Evolutionary conservation across 2,113 vertebrate genomes (phyloP), one percentile per base, ranked within the genome.

Genomic region (Ceuthmochares aereus): DNA sequence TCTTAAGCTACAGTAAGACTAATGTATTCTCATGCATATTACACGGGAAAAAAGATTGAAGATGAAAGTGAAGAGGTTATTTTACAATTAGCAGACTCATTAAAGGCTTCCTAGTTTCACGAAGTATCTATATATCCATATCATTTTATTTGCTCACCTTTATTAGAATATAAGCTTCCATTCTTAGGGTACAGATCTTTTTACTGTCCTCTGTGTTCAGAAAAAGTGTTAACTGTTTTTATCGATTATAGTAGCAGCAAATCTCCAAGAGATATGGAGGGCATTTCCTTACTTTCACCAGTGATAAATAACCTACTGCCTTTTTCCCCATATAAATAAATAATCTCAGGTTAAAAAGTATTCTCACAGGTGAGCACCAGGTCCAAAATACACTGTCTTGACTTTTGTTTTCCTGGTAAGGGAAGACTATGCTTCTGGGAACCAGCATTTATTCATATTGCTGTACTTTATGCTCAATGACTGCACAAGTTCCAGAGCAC

Each of bases 401-500:
- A 75, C 27, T 58, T 52, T 70, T 89, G 79, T 74, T 89, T 85
- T 91, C 72, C 75, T 93, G 68, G 89, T 3, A 14, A 82, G 47
- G 58, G n/a, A 88, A 60, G 42, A 62, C 66, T 29, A 51, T 6
- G 23, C 43, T 94, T 95, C 88, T 88, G 76, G 68, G 85, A 95
- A 92, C 25, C 49, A 80, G 22, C 59, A 63, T 63, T 86, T 78
- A 77, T 64, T 70, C 18, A 11, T 55, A 45, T 40, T 15, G 62
- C 69, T 90, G 36, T 32, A 56, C 88, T 88, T 94, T 81, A 90
- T 95, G 73, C 75, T 84, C 40, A 60, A 58, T 62, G 43, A 60
- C 54, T 86, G 74, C 76, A 52, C 12, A 63, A 77, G 52, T 66
- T 81, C n/a, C 79, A 94, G 80, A 49, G 69, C 36, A 68, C 69